Evolutionary conservation across 2,113 vertebrate genomes (phyloP), one percentile per base, ranked within the genome.

Genomic region (Microtus richardsoni): DNA sequence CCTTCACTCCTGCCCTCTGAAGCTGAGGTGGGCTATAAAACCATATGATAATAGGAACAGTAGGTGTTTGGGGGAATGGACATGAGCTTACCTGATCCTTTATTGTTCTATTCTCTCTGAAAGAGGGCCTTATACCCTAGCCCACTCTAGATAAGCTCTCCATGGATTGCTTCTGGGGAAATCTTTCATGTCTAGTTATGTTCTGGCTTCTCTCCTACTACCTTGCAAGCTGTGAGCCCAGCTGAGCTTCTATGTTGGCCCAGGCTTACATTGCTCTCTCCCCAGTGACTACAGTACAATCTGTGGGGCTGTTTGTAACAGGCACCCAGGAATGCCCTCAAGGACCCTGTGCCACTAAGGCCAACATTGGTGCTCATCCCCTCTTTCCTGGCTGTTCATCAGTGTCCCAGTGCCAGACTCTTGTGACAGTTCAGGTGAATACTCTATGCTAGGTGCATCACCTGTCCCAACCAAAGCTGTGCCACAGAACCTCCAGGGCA

Each of bases 101-200:
- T 26, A 13, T 33, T 12, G 4, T 39, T 52, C 19, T 21, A 21
- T n/a, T 9, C 24, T 21, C 75, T 14, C 14, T n/a, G 13, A 39
- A 41, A 41, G 24, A 6, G 1, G 22, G 8, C 13, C 8, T 26
- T 24, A 7, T 11, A 7, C 22, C 58, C 39, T 3, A 0, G 3
- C 33, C 44, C 24, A 39, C 21, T 12, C 33, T 26, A 22, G 30
- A 13, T 36, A 24, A 24, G 10, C 21, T 28, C 41, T 13, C 54
- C 24, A 36, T 39, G 41, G 30, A 3, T 17, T n/a, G 26, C 14
- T 14, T 19, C 41, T 44, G 16, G 22, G 60, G 16, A 11, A 41
- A 13, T 62, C n/a, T 39, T 44, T 41, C 22, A 22, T 44, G 39
- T 44, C 11, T 75, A 24, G 58, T 44, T 44, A 5, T 9, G n/a